Percentiles rank a stretch among this genome's conserved stretches.
Conservation (phyloP, 2,888 invertebrate species). For the Orchestes rusci region DNA sequence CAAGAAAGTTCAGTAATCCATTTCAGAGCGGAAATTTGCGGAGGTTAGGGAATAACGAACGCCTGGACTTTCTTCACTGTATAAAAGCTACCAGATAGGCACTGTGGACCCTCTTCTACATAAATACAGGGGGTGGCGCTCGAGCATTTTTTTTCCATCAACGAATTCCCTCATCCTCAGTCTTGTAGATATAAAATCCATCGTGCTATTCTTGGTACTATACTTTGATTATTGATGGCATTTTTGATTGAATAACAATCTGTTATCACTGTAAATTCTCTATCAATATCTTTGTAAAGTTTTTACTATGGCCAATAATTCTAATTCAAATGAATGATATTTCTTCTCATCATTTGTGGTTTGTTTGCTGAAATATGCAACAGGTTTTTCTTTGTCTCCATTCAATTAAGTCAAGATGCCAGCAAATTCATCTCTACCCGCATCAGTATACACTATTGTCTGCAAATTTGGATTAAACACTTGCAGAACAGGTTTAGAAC, state of each 20-base stretch:
- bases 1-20: too few relatives aligned
- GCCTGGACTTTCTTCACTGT: too few relatives aligned
- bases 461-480: neutral
- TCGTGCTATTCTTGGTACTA: neutral
- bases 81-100: too few relatives aligned
- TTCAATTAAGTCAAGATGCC: conserved; percentile 1
- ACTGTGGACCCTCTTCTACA: too few relatives aligned
- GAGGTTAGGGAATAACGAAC: too few relatives aligned
- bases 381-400: conserved; percentile 1
- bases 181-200: neutral
- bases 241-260: neutral
- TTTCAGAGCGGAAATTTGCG: too few relatives aligned
- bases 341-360: too few relatives aligned
- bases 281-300: neutral
- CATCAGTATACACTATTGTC: conserved; percentile 1
- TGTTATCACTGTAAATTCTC: neutral
- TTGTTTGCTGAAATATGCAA: conserved; percentile 2
- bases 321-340: conserved; percentile 4
- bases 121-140: too few relatives aligned
- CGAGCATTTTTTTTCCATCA: too few relatives aligned
- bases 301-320: conserved; percentile 2
- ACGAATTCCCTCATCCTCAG: too few relatives aligned
- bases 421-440: conserved; percentile 3
- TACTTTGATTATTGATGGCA: neutral
- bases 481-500: neutral